Percentiles rank a stretch among this genome's conserved stretches.
Conservation (phyloP, 2,113 vertebrate genomes). For the Suricata suricatta region DNA sequence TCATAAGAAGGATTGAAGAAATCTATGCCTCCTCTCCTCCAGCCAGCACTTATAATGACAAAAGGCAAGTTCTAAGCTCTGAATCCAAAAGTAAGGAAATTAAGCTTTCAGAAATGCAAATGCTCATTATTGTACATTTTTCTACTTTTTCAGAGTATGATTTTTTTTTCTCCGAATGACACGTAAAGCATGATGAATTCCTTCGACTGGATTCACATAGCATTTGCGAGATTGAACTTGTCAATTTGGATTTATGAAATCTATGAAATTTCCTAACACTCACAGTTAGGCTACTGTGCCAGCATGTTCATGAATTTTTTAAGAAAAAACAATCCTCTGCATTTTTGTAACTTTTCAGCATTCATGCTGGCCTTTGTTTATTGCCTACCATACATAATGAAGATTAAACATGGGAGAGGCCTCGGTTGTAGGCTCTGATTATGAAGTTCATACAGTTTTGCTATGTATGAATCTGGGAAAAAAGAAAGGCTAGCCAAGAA, state of each 20-base stretch:
- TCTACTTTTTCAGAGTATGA: neutral
- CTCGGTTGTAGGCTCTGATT: neutral
- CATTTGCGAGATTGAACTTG: constrained; percentile 22
- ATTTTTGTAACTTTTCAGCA: neutral
- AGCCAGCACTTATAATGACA: neutral
- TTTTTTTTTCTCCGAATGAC: neutral
- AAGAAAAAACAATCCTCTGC: neutral
- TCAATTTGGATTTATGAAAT: constrained; percentile 25
- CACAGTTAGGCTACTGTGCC: neutral
- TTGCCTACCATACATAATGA: neutral
- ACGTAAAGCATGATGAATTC: neutral
- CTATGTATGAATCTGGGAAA: neutral
- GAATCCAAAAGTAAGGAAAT: constrained; percentile 24
- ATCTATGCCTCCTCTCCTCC: neutral
- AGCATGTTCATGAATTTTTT: constrained; percentile 24
- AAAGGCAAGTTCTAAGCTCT: constrained; percentile 12
- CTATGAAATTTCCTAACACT: constrained; percentile 6
- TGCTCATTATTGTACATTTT: neutral
- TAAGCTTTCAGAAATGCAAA: constrained; percentile 45
- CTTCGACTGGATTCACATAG: neutral
- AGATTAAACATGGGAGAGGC: constrained; percentile 1
- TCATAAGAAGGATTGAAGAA: neutral
- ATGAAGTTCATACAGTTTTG: neutral
- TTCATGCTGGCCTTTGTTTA: neutral
- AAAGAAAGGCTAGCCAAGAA: neutral